These are phyloP conservation scores for Athene noctua DNA, from an alignment of 2,113 vertebrate genomes.

Conservation along the genomic window DNA sequence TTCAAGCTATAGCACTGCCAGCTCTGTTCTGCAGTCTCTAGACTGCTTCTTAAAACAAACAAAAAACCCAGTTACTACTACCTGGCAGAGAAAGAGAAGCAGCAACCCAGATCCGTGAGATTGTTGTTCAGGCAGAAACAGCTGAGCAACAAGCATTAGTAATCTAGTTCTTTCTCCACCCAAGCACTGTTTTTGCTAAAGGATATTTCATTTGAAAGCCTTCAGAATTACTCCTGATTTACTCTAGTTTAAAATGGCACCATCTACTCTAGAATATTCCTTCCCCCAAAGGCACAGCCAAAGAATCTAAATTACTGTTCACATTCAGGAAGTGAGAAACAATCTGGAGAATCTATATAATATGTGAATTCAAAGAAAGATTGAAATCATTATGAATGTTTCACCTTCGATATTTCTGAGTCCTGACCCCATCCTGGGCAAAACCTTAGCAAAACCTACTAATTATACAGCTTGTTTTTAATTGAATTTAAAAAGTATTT, in stretches of 20 bases:
- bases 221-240: background rate
- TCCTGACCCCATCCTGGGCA: background rate
- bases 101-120: background rate
- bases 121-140: background rate
- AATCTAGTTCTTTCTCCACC: background rate
- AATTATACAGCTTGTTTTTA: background rate
- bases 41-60: background rate
- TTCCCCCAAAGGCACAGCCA: background rate
- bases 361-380: background rate
- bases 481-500: background rate
- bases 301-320: background rate
- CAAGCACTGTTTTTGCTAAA: background rate
- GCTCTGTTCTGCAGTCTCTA: background rate
- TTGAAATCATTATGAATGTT: background rate
- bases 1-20: background rate
- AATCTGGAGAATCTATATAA: background rate
- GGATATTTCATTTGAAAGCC: background rate
- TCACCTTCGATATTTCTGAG: background rate
- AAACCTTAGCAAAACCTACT: background rate
- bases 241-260: background rate
- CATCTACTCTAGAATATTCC: background rate
- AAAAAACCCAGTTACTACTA: background rate
- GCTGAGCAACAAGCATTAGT: background rate
- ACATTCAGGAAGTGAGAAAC: background rate
- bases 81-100: background rate